Evolutionary conservation across 1,140 invertebrate genomes (phyloP).

Genomic region (Orchestia grillus): DNA sequence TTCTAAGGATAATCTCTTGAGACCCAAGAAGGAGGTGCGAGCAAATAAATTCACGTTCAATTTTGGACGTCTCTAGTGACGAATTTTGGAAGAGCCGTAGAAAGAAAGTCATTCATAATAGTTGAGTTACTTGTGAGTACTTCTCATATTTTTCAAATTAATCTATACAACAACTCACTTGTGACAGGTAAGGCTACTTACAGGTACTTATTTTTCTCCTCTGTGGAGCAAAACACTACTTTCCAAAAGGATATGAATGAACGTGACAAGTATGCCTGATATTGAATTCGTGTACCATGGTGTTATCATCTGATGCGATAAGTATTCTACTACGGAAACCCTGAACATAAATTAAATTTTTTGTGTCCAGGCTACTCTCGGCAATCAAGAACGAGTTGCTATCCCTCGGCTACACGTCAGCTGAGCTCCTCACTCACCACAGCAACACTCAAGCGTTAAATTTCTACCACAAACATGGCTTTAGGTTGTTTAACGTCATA

Average conservation of each 20-base stretch:
- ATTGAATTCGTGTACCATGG: neutral
- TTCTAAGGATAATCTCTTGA: neutral
- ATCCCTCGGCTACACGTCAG: neutral
- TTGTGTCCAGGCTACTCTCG: neutral
- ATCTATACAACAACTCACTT: neutral
- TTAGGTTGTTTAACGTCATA: slow-evolving; percentile 24
- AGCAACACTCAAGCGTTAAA: slow-evolving; percentile 10
- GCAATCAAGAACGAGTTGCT: neutral
- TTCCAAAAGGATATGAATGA: neutral
- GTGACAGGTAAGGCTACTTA: neutral
- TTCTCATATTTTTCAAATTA: neutral
- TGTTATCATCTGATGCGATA: neutral
- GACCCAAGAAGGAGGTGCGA: neutral
- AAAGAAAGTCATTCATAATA: neutral
- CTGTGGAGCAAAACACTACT: neutral
- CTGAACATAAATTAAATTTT: neutral
- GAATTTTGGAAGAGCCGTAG: neutral
- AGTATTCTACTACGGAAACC: neutral
- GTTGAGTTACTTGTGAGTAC: neutral
- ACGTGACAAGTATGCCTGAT: neutral
- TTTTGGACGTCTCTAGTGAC: neutral
- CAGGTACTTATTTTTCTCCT: neutral
- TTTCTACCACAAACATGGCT: slow-evolving; percentile 17
- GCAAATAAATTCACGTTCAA: neutral
- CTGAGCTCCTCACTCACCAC: slow-evolving; percentile 23